A percentile compares a stretch with the other conserved stretches of the same genome.
phyloP scores from a whole-genome alignment of 2,888 invertebrate genomes.

The Andrena bicolor region DNA sequence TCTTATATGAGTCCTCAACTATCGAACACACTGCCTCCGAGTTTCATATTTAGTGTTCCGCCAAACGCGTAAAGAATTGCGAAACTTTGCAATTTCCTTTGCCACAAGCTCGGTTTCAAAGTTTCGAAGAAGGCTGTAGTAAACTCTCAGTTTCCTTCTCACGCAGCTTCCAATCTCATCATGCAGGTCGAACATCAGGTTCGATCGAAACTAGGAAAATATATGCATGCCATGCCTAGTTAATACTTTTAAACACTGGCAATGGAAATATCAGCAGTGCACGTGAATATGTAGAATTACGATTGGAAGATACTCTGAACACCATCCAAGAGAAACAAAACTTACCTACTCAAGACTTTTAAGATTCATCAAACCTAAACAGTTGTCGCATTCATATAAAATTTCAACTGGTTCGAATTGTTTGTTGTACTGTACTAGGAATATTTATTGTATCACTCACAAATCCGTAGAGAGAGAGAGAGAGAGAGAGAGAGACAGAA shows the following conservation, averaged over 20 bases:
- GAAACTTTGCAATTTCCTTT: slow-evolving; percentile 35
- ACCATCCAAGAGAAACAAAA: no score
- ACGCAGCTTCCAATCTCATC: slow-evolving; percentile 28
- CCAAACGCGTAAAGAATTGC: slow-evolving; percentile 32
- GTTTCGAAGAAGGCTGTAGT: background rate
- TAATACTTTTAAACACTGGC: background rate
- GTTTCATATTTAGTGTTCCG: slow-evolving; percentile 35
- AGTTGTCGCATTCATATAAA: no score
- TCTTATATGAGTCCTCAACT: background rate
- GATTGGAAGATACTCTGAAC: no score
- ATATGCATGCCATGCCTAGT: background rate
- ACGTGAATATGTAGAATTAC: no score
- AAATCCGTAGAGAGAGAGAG: no score
- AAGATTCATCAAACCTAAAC: no score
- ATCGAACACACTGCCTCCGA: background rate
- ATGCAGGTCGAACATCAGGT: slow-evolving; percentile 25
- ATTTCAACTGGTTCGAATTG: no score
- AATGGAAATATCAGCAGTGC: no score
- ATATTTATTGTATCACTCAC: no score
- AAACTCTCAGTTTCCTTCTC: slow-evolving; percentile 30
- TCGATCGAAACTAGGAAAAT: slow-evolving; percentile 9
- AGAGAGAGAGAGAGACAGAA: no score
- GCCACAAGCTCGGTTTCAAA: background rate
- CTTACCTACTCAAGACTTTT: no score
- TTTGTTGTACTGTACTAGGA: no score